Conservation (phyloP, 2,113 vertebrate species). For the Chionomys nivalis region DNA sequence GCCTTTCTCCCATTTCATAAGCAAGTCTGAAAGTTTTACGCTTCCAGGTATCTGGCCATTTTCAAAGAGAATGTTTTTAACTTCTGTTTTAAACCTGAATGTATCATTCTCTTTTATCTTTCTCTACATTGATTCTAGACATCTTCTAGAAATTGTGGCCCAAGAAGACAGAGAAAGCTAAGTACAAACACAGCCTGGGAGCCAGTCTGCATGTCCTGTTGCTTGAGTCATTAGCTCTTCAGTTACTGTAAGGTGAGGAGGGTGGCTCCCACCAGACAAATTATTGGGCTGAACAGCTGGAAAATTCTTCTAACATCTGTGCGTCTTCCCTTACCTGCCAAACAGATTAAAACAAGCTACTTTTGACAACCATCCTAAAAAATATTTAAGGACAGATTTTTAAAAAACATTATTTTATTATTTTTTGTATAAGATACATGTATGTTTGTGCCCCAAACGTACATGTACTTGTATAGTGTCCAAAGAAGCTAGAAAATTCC, state of each 20-base stretch:
- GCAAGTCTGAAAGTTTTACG: not conserved
- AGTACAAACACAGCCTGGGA: not conserved
- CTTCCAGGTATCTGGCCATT: slow-evolving; percentile 50
- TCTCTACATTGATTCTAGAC: not conserved
- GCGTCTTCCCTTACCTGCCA: not conserved
- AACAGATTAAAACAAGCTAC: not conserved
- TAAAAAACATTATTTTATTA: not conserved
- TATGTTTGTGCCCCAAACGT: not conserved
- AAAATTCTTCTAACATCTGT: not conserved
- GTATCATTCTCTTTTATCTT: not conserved
- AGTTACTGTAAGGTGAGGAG: not conserved
- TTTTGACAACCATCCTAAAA: not conserved
- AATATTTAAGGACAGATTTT: not conserved
- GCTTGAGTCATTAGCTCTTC: not conserved
- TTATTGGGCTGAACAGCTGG: not conserved
- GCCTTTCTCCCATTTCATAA: not conserved
- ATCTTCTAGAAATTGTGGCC: not conserved
- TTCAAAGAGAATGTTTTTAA: slow-evolving; percentile 36
- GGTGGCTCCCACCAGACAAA: not conserved
- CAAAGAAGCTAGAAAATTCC: not conserved
- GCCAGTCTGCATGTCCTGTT: not conserved
- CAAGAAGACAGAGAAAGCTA: not conserved
- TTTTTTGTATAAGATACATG: not conserved
- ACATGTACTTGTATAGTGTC: too few species aligned
- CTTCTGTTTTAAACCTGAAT: not conserved